Evolutionary conservation across 2,888 invertebrate genomes (phyloP), one percentile per base, ranked within the genome.

Genomic region (Sinodicranocentrus sp.): DNA sequence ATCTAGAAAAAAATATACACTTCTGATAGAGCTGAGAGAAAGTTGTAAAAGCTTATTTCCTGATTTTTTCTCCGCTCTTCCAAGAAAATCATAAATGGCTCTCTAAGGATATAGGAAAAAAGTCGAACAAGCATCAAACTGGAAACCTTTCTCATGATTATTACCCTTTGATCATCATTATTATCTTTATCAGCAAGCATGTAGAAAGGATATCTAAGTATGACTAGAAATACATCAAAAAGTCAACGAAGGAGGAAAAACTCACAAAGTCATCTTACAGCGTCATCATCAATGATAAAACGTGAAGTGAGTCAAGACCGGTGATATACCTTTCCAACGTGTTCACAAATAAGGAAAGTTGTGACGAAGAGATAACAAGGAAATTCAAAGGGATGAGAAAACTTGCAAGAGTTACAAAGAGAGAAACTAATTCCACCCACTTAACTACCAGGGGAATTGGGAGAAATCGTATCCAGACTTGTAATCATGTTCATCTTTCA

Each of bases 91-190:
- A 68, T 63, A 57, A 70, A 68, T 44, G 21, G 23, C 67, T 67
- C 77, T 68, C 77, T 2, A n/a, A 57, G 68, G 77, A 28, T 19
- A 48, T 15, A 8, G 44, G n/a, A 43, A 70, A 57, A 72, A 67
- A 67, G 26, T 67, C 43, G 15, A 19, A 21, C 15, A 15, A 21
- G 44, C 21, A 43, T 39, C 21, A 44, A 63, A 63, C 63, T 33
- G 63, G 63, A 33, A 72, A 61, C 26, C 48, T 39, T 75, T 3
- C 15, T 44, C 59, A 28, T 26, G 43, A 19, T 72, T 33, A 71
- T 71, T 71, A 21, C 67, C 25, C 26, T 33, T 21, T 43, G 67
- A 67, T 67, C 44, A 67, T 21, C 43, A 23, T 44, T 44, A 67
- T 67, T 67, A 67, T 67, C 44, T 21, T 67, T 44, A 67, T 67